Percentiles rank a stretch among this genome's conserved stretches.
phyloP scores from a whole-genome alignment of 2,797 vertebrate species.

The Betta splendens region DNA sequence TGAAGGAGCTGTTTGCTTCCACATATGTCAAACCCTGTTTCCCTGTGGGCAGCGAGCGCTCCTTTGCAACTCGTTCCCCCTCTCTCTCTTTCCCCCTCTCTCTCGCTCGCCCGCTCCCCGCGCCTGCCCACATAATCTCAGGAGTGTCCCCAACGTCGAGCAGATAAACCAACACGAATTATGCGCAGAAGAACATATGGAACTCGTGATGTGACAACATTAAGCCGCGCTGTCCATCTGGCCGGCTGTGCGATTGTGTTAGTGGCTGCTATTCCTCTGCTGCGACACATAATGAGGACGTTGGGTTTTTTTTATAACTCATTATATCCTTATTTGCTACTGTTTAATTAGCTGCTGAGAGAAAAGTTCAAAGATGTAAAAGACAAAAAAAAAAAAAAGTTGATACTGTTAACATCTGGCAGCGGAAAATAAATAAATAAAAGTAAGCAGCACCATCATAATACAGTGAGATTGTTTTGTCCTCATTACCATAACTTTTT shows the following conservation, averaged over 20 bases:
- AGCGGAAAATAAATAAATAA: slow-evolving; percentile 4
- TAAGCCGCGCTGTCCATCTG: slow-evolving; percentile 49
- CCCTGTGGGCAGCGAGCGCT: slow-evolving; percentile 61
- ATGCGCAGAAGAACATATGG: slow-evolving; percentile 38
- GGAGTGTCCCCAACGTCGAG: slow-evolving; percentile 24
- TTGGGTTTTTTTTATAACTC: slow-evolving; percentile 12
- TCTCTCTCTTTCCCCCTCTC: no score
- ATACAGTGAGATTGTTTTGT: slow-evolving; percentile 8
- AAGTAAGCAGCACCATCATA: no score
- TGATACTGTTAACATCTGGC: slow-evolving; percentile 35
- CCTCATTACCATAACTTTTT: background rate
- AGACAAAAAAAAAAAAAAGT: slow-evolving; percentile 1
- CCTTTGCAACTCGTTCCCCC: slow-evolving; percentile 48
- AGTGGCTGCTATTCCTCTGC: slow-evolving; percentile 1
- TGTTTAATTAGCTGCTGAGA: slow-evolving; percentile 41
- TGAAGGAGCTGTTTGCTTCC: slow-evolving; percentile 66
- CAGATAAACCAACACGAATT: slow-evolving; percentile 43
- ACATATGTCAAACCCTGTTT: slow-evolving; percentile 75
- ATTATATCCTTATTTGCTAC: slow-evolving; percentile 39
- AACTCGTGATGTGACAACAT: slow-evolving; percentile 36
- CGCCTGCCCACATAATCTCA: slow-evolving; percentile 32
- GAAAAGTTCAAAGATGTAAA: slow-evolving; percentile 24
- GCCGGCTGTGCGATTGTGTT: slow-evolving; percentile 14
- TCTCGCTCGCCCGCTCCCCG: no score
- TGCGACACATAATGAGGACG: slow-evolving; percentile 20